Evolutionary conservation across 2,797 vertebrate species (phyloP), one percentile per base, ranked within the genome.

Genomic region (Carapus acus): DNA sequence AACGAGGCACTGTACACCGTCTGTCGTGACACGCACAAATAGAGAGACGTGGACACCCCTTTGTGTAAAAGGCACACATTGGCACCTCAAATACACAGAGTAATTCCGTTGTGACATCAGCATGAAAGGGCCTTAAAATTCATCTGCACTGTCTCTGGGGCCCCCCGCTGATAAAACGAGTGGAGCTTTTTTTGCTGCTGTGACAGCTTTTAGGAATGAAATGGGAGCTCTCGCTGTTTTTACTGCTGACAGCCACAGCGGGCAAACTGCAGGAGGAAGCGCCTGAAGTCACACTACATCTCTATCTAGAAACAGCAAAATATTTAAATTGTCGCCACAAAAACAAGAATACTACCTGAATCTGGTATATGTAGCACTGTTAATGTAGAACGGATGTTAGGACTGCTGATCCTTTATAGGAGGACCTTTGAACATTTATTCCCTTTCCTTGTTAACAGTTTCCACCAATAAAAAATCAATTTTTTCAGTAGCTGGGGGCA

Each of bases 1-100:
- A 96, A 85, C 7, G 86, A 89, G 23, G 92, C 90, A 1, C 85
- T 82, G 47, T 98, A 98, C 2, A 84, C 80, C 16, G 86, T 86
- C 96, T 99, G 55, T 49, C 49, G n/a, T 62, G 42, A 49, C 34
- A 56, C 16, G 17, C 40, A 38, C 20, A 56, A 12, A 15, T 29
- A n/a, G n/a, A n/a, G n/a, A n/a, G n/a, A n/a, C n/a, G n/a, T n/a
- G n/a, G 16, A 38, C 4, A 40, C 49, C 15, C 33, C 5, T 15
- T 2, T 20, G n/a, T 43, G 19, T 47, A 34, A 40, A 33, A 48
- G 47, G n/a, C 1, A 43, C 43, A 42, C 33, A 13, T 13, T 33
- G 31, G 3, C 31, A 33, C 31, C 31, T 11, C 31, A 7, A 7
- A 7, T 8, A 38, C 43, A 55, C 54, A 11, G 15, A 29, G 9